Evolutionary conservation across 2,888 invertebrate species (phyloP).

Genomic region (Notodonta ziczac): DNA sequence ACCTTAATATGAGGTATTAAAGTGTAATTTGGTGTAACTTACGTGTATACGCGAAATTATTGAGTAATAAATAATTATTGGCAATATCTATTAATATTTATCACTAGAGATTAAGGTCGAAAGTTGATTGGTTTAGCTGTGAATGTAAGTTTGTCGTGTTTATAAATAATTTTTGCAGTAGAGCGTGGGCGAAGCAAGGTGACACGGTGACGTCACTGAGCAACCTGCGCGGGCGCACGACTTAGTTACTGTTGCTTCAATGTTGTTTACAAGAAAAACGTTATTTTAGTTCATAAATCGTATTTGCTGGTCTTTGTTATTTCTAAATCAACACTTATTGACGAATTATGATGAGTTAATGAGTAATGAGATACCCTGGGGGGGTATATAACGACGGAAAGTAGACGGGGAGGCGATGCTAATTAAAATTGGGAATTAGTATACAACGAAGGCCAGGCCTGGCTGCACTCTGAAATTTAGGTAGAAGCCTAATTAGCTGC

Average conservation of each 20-base stretch:
- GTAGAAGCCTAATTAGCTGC: no score
- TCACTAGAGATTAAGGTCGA: slow-evolving; percentile 23
- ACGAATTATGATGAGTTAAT: no score
- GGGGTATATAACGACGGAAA: no score
- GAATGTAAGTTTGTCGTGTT: slow-evolving; percentile 20
- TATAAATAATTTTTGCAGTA: slow-evolving; percentile 41
- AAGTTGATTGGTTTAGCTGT: slow-evolving; percentile 19
- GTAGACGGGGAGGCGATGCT: no score
- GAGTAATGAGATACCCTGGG: no score
- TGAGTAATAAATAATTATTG: slow-evolving; percentile 22
- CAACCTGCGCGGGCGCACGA: slow-evolving; percentile 38
- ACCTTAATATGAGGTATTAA: slow-evolving; percentile 13
- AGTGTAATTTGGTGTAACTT: slow-evolving; percentile 15
- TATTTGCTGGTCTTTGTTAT: no score
- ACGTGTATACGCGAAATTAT: slow-evolving; percentile 10
- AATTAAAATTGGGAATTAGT: no score
- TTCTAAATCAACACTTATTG: no score
- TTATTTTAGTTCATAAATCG: neutral
- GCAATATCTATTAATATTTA: slow-evolving; percentile 18
- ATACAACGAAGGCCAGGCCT: no score
- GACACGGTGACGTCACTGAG: slow-evolving; percentile 57
- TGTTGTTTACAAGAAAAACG: neutral
- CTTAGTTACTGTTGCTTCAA: slow-evolving; percentile 12
- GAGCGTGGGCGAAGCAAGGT: slow-evolving; percentile 58
- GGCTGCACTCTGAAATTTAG: no score